Evolutionary conservation across 2,113 vertebrate species (phyloP), one percentile per base, ranked within the genome.

Genomic region (Lota lota): DNA sequence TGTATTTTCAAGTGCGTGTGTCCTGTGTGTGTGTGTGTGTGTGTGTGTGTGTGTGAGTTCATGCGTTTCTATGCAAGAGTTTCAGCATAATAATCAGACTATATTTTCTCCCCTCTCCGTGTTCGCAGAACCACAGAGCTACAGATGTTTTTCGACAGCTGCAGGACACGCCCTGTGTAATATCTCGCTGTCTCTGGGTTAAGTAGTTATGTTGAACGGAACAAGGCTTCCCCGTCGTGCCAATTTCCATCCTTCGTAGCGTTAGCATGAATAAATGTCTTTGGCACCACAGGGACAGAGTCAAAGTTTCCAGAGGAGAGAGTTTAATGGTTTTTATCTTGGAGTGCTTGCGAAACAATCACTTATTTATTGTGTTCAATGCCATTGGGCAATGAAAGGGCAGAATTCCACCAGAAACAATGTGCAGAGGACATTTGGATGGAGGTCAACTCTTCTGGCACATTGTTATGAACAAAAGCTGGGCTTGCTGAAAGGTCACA

Each of bases 391-490:
- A 17, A 79, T 66, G 60, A 60, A 79, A 77, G 74, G 66, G 67
- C 14, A 60, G 53, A 66, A 56, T 66, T 80, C 67, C 72, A 78
- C 57, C 71, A 79, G 70, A 82, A 83, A 85, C 80, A 83, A 85
- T 79, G 76, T 69, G 70, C n/a, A 53, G 72, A 64, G 66, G 77
- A 72, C 62, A 54, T 78, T 70, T 71, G 77, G 65, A 69, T 63
- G 53, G 54, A 72, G 73, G 74, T 77, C 68, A 71, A 64, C 65
- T 24, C 54, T 5, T 56, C 22, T 58, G 67, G 68, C n/a, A 50
- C 47, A 64, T 70, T 78, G 70, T n/a, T 72, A 60, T 3, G 57
- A 72, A 83, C 74, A 82, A 77, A 81, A 68, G 76, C 22, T 54
- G 66, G 66, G 63, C 66, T 73, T 60, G 81, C 47, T 51, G 60